These are phyloP conservation scores for Tanypteryx hageni DNA, from an alignment of 2,888 invertebrate species.

Conservation along the genomic window DNA sequence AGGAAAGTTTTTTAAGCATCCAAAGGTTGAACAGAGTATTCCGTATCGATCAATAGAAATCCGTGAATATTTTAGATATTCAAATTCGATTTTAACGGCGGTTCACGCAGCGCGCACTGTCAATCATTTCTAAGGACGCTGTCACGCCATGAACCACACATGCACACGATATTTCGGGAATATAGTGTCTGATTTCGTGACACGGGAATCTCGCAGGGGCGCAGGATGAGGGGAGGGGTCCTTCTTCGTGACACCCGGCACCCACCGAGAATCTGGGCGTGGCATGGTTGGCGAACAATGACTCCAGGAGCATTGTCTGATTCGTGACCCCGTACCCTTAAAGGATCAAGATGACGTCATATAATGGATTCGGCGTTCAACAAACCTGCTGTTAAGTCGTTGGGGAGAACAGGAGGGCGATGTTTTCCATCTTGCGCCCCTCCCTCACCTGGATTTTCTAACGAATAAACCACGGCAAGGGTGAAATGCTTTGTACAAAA, in stretches of 20 bases:
- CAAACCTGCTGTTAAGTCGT: not conserved
- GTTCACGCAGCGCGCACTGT: not conserved
- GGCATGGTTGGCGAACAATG: not conserved
- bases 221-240: not conserved
- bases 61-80: too few species aligned
- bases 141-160: too few species aligned
- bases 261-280: conserved; percentile 22
- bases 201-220: not conserved
- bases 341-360: conserved; percentile 23
- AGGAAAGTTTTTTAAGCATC: too few species aligned
- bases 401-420: not conserved
- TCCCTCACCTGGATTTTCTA: too few species aligned
- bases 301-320: conserved; percentile 2
- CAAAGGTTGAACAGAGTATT: too few species aligned
- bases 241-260: conserved; percentile 32
- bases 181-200: not conserved
- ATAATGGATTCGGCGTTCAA: not conserved
- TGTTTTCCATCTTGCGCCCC: too few species aligned
- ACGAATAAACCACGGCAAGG: too few species aligned
- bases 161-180: not conserved
- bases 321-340: conserved; percentile 52
- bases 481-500: too few species aligned
- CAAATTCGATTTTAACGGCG: not conserved
- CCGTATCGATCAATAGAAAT: too few species aligned
- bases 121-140: not conserved